These are phyloP conservation scores for Ecliptopera silaceata DNA, from an alignment of 2,888 invertebrate genomes.

Conservation along the genomic window DNA sequence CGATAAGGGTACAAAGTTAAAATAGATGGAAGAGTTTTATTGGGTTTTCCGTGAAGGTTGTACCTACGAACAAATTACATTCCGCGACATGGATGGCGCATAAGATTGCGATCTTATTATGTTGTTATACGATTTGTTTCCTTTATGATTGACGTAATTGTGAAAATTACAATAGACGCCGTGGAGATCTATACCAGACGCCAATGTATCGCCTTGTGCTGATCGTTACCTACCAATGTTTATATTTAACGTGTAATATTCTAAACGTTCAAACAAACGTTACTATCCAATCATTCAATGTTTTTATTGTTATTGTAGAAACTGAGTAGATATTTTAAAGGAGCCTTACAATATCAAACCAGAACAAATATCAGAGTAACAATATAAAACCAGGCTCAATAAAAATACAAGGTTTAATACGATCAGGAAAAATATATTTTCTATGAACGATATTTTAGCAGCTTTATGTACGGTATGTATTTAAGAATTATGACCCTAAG, in stretches of 20 bases:
- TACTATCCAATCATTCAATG: conserved; percentile 14
- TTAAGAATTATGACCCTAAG: background rate
- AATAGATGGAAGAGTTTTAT: conserved; percentile 30
- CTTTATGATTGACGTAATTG: conserved; percentile 34
- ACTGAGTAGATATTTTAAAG: conserved; percentile 2
- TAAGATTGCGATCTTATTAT: conserved; percentile 31
- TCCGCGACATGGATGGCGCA: conserved; percentile 14
- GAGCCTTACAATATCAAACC: no score
- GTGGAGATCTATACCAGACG: conserved; percentile 21
- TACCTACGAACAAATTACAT: conserved; percentile 23
- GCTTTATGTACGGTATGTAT: no score
- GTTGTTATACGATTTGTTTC: conserved; percentile 25
- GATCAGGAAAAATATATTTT: no score
- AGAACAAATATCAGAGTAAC: background rate
- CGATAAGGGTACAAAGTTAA: conserved; percentile 28
- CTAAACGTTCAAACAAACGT: conserved; percentile 12
- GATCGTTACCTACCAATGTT: conserved; percentile 16
- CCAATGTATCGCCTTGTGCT: conserved; percentile 10
- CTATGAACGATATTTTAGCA: no score
- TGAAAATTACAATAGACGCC: conserved; percentile 29
- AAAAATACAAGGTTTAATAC: no score
- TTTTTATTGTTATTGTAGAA: conserved; percentile 1
- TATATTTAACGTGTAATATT: conserved; percentile 11
- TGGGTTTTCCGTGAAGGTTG: conserved; percentile 28
- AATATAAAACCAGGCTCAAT: no score